Percentiles rank a stretch among this genome's conserved stretches.
Conservation (phyloP, 2,113 vertebrate species). For the Donacobius atricapilla region DNA sequence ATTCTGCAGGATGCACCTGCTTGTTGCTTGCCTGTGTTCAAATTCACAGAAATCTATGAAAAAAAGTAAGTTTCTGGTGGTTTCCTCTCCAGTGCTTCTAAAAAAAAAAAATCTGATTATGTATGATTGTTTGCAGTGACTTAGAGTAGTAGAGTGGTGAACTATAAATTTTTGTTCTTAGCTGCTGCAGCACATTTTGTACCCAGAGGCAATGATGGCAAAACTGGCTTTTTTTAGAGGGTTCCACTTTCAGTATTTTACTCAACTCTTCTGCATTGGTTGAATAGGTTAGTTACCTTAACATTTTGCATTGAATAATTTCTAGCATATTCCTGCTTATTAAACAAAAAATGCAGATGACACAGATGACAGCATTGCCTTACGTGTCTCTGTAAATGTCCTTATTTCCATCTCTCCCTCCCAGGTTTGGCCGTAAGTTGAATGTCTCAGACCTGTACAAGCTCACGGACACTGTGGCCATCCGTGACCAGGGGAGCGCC, state of each 20-base stretch:
- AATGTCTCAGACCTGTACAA: conserved; percentile 86
- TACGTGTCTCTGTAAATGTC: background rate
- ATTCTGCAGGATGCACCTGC: conserved; percentile 95
- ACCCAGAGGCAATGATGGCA: background rate
- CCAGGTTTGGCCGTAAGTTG: conserved; percentile 88
- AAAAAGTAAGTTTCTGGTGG: conserved; percentile 82
- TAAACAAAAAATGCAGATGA: background rate
- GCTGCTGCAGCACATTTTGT: background rate
- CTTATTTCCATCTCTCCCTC: background rate
- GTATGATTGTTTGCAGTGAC: background rate
- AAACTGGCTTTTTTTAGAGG: no score
- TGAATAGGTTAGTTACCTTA: background rate
- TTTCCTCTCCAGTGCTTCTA: background rate
- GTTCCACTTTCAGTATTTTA: background rate
- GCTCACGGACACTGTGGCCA: conserved; percentile 83
- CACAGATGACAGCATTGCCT: background rate
- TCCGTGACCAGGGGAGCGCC: conserved; percentile 88
- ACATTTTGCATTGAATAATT: background rate
- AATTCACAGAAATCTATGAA: conserved; percentile 94
- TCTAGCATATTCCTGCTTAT: background rate
- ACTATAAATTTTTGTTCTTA: rapidly evolving
- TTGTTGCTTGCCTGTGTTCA: conserved; percentile 91
- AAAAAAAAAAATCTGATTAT: background rate
- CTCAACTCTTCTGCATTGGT: background rate
- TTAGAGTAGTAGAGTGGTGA: background rate